Percentiles rank a stretch among this genome's conserved stretches.
Conservation (phyloP, 64 coral and sea anemone genomes). For the Trachythela sp. region DNA sequence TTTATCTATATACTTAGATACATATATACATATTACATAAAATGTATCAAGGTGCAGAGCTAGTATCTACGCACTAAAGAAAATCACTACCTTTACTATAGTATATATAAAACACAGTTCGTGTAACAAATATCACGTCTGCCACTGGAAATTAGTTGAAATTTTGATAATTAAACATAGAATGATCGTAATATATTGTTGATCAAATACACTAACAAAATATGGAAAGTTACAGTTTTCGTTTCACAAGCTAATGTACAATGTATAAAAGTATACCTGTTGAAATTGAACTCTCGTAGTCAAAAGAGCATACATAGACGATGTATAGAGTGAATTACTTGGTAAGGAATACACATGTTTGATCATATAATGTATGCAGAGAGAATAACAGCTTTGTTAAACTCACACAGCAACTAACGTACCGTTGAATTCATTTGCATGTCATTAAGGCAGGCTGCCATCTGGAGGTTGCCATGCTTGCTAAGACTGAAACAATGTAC, state of each 20-base stretch:
- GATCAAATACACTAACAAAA: neutral
- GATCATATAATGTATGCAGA: constrained; percentile 12
- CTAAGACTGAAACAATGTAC: neutral
- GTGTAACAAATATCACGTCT: neutral
- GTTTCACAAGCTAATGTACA: neutral
- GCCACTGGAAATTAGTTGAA: neutral
- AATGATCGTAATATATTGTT: neutral
- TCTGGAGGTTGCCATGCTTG: constrained; percentile 12
- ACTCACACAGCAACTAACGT: neutral
- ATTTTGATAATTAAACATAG: neutral
- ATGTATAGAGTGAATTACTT: neutral
- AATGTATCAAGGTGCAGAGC: neutral
- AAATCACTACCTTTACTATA: neutral
- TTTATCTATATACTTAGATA: neutral
- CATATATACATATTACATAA: neutral
- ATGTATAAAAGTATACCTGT: neutral
- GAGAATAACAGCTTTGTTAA: constrained; percentile 12
- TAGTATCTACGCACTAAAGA: neutral
- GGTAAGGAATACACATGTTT: neutral
- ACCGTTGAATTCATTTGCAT: constrained; percentile 12
- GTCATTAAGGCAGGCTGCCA: neutral
- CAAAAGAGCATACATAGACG: constrained; percentile 10
- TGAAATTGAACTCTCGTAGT: neutral
- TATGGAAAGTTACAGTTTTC: neutral
- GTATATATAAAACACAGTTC: neutral